Base-by-base conservation (phyloP, 2,113 vertebrate species). In the Mirza zaza region DNA sequence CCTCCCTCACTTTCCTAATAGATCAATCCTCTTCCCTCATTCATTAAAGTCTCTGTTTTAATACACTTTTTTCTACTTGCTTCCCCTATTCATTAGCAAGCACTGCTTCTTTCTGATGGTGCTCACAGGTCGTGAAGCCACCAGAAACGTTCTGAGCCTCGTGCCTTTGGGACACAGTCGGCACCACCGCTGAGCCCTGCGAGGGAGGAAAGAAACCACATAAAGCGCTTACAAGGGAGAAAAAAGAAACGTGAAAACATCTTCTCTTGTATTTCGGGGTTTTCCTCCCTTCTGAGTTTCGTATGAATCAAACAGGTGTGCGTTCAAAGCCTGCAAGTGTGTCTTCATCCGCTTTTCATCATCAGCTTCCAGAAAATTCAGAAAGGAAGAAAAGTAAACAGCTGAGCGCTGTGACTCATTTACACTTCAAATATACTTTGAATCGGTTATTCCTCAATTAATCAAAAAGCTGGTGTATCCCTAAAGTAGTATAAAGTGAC, bases 401-500 rank as follows among this genome's bases (percentile, higher is more conserved):
- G 98, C 97, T 97, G 98, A 99, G 98, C 97, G 71, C 97, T 97
- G 97, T 86, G 98, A 98, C 98, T 99, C 98, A 99, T 99, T 99
- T 99, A 98, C 98, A 99, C 98, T 99, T 99, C 99, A 99, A 99
- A 99, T 98, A 99, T 98, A 97, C 97, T 98, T 98, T 98, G 98
- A 98, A 97, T 98, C 98, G 98, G 98, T 99, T 99, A 98, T 98
- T 99, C 98, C 98, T 98, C 98, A 98, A 98, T 98, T 99, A 99
- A 99, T 99, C 98, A 99, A 99, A 99, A 98, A 99, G 98, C 98
- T 98, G 98, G 98, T 99, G 98, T 99, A 98, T 99, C 98, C 98
- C 99, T 98, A 99, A 99, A 99, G 98, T 99, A 98, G 98, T 97
- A 98, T 99, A 99, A 99, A 99, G 98, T 99, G 98, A 99, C 98